Evolutionary conservation across 2,888 invertebrate genomes (phyloP).

Genomic region (Linnaemya vulpina): DNA sequence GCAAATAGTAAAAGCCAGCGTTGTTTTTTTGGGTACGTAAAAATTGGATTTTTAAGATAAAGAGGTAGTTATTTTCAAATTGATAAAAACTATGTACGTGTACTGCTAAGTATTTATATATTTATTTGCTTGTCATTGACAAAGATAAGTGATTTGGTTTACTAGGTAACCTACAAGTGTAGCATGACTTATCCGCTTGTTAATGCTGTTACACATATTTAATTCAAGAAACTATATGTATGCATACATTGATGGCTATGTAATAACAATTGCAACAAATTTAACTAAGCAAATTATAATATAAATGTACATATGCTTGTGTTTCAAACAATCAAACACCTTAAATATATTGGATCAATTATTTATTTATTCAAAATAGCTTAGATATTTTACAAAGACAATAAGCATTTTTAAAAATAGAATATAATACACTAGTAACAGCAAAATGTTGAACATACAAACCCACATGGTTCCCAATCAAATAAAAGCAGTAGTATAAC

Average conservation of each 20-base stretch:
- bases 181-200: not conserved
- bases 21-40: constrained; percentile 48
- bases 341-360: too few species aligned
- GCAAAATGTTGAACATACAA: too few species aligned
- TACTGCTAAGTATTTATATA: not conserved
- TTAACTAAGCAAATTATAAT: not conserved
- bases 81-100: constrained; percentile 27
- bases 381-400: too few species aligned
- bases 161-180: not conserved
- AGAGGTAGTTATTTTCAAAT: constrained; percentile 28
- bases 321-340: too few species aligned
- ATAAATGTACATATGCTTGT: not conserved
- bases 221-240: not conserved
- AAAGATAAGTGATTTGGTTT: not conserved
- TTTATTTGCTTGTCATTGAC: constrained; percentile 13
- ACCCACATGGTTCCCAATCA: too few species aligned
- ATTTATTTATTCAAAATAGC: too few species aligned
- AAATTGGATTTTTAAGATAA: constrained; percentile 25
- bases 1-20: constrained; percentile 43
- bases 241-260: not conserved
- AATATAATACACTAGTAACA: too few species aligned
- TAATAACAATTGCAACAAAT: not conserved
- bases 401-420: too few species aligned
- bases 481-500: too few species aligned
- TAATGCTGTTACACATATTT: not conserved